Evolutionary conservation across 2,797 vertebrate genomes (phyloP).

Genomic region (Graptemys geographica): DNA sequence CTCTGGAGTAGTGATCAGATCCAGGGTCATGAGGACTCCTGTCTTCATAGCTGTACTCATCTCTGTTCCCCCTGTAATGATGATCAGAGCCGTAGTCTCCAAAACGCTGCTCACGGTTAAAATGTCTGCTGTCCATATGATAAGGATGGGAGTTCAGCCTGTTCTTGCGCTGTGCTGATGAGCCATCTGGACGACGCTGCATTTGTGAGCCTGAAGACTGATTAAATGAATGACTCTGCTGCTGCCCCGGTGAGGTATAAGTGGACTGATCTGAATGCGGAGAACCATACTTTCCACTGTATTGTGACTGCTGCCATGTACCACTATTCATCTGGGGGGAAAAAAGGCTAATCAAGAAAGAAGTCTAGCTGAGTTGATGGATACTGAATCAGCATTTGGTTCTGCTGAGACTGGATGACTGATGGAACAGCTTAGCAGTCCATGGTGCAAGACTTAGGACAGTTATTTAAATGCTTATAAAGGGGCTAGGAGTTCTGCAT

Average conservation of each 20-base stretch:
- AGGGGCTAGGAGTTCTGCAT: rapidly evolving
- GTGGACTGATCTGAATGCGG: conserved; percentile 49
- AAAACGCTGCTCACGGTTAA: conserved; percentile 81
- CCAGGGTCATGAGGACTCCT: conserved; percentile 67
- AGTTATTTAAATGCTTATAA: rapidly evolving
- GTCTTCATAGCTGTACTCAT: conserved; percentile 81
- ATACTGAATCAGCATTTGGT: rapidly evolving
- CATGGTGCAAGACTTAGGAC: background rate
- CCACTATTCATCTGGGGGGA: conserved; percentile 85
- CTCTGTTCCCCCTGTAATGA: conserved; percentile 78
- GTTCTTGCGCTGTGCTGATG: conserved; percentile 66
- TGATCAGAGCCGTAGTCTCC: conserved; percentile 72
- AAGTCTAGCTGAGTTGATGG: rapidly evolving
- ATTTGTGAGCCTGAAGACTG: background rate
- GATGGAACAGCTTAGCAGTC: background rate
- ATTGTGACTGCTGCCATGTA: conserved; percentile 80
- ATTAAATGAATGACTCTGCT: conserved; percentile 44
- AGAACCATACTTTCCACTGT: conserved; percentile 60
- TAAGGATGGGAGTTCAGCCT: conserved; percentile 81
- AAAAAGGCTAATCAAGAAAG: background rate
- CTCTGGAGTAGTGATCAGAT: conserved; percentile 80
- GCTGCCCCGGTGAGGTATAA: conserved; percentile 49
- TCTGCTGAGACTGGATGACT: background rate
- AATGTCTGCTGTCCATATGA: conserved; percentile 46
- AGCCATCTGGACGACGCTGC: conserved; percentile 63